Conservation (phyloP, 2,888 invertebrate genomes). For the Exocentrus adspersus region DNA sequence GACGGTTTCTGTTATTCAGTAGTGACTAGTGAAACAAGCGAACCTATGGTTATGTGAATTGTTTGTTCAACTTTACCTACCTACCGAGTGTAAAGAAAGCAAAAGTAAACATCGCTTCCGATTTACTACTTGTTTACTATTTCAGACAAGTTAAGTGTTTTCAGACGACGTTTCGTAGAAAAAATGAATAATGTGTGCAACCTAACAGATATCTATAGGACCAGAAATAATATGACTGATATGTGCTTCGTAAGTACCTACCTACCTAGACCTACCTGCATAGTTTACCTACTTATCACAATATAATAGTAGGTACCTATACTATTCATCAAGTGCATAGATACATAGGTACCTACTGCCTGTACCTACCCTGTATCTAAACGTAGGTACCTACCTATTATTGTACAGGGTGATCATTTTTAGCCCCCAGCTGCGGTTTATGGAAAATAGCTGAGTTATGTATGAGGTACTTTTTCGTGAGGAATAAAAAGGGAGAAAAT, state of each 20-base stretch:
- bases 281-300: too few species aligned
- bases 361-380: too few species aligned
- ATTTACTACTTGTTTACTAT: constrained; percentile 19
- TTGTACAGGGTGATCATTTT: too few species aligned
- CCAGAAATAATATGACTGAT: constrained; percentile 52
- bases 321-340: too few species aligned
- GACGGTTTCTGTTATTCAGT: constrained; percentile 13
- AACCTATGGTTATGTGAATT: constrained; percentile 15
- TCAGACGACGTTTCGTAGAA: constrained; percentile 30
- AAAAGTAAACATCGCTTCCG: constrained; percentile 21
- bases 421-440: too few species aligned
- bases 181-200: constrained; percentile 55
- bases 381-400: too few species aligned
- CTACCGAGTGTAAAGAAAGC: constrained; percentile 17
- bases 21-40: constrained; percentile 25
- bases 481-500: too few species aligned
- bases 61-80: constrained; percentile 30
- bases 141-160: constrained; percentile 12
- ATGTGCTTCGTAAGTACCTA: constrained; percentile 57
- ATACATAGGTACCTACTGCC: too few species aligned
- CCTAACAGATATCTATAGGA: constrained; percentile 50
- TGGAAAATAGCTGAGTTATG: too few species aligned
- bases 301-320: background rate
- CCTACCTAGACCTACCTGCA: too few species aligned
- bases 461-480: too few species aligned